phyloP scores from a whole-genome alignment of 1,140 invertebrate species.

The Choristoneura fumiferana region DNA sequence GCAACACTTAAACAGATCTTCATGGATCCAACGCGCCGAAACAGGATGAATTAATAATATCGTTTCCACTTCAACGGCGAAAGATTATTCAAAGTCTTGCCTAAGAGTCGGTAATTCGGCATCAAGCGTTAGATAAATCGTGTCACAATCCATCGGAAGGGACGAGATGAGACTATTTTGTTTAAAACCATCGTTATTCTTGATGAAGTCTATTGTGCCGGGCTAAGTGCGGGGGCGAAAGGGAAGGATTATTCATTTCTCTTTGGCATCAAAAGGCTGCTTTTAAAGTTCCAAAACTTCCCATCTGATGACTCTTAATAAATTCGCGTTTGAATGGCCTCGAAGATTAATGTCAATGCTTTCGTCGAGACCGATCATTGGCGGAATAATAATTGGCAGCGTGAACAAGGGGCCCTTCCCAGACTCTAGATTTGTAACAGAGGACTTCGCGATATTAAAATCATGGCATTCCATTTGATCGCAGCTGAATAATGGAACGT shows the following conservation, averaged over 20 bases:
- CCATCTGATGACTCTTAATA: conserved; percentile 55
- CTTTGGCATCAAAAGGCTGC: conserved; percentile 49
- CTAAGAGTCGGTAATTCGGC: conserved; percentile 48
- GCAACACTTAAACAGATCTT: too few relatives aligned
- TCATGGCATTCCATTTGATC: not conserved
- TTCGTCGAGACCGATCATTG: conserved; percentile 9
- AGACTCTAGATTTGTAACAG: not conserved
- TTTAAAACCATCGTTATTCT: conserved; percentile 65
- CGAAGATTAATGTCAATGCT: conserved; percentile 12
- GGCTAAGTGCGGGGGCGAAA: conserved; percentile 45
- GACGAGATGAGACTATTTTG: conserved; percentile 58
- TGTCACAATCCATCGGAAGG: conserved; percentile 40
- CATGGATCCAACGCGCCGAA: too few relatives aligned
- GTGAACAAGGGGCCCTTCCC: too few relatives aligned
- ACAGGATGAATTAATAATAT: not conserved
- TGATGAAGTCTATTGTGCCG: conserved; percentile 65
- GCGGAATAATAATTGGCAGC: conserved; percentile 13
- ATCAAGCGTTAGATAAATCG: conserved; percentile 53
- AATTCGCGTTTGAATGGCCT: conserved; percentile 36
- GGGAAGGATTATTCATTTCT: conserved; percentile 69
- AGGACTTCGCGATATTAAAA: conserved; percentile 5
- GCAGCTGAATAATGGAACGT: not conserved
- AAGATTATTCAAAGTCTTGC: conserved; percentile 13
- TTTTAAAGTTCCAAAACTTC: conserved; percentile 54
- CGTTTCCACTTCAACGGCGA: conserved; percentile 1